These are phyloP conservation scores for Lycorma delicatula DNA, from an alignment of 1,140 invertebrate genomes.

Conservation along the genomic window DNA sequence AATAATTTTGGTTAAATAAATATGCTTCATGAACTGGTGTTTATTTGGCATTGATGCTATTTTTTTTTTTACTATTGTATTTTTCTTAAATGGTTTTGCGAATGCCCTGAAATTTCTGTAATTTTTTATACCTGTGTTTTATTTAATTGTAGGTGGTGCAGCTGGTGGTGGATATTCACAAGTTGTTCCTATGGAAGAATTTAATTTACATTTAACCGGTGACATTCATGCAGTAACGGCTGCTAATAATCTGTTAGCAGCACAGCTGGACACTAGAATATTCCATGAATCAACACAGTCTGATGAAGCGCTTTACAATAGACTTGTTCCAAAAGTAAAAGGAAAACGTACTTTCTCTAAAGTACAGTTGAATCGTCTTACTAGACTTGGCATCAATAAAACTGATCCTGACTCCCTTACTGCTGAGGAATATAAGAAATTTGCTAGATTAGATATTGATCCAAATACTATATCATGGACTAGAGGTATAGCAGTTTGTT, in stretches of 20 bases:
- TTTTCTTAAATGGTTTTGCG: too few relatives aligned
- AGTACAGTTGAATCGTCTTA: slow-evolving; percentile 69
- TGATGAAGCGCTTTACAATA: slow-evolving; percentile 76
- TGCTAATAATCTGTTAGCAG: slow-evolving; percentile 95
- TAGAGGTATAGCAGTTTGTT: slow-evolving; percentile 54
- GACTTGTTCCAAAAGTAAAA: slow-evolving; percentile 75
- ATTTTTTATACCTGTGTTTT: too few relatives aligned
- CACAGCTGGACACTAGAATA: slow-evolving; percentile 87
- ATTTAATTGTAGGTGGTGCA: slow-evolving; percentile 58
- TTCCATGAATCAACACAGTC: slow-evolving; percentile 91
- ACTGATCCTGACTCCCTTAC: slow-evolving; percentile 76
- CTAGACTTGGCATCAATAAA: slow-evolving; percentile 80
- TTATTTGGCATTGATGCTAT: too few relatives aligned
- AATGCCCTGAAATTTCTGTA: too few relatives aligned
- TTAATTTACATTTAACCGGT: slow-evolving; percentile 97
- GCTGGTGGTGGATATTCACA: slow-evolving; percentile 90
- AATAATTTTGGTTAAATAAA: too few relatives aligned
- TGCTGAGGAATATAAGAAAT: slow-evolving; percentile 65
- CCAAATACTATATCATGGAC: slow-evolving; percentile 85
- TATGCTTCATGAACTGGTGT: too few relatives aligned
- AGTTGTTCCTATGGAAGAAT: slow-evolving; percentile 99
- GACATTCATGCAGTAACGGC: slow-evolving; percentile 98
- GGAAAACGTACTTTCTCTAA: slow-evolving; percentile 47
- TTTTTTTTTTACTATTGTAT: too few relatives aligned
- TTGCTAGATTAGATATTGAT: slow-evolving; percentile 88